phyloP scores from a whole-genome alignment of 1,140 invertebrate genomes.

The Pseudobourletiella spinata region DNA sequence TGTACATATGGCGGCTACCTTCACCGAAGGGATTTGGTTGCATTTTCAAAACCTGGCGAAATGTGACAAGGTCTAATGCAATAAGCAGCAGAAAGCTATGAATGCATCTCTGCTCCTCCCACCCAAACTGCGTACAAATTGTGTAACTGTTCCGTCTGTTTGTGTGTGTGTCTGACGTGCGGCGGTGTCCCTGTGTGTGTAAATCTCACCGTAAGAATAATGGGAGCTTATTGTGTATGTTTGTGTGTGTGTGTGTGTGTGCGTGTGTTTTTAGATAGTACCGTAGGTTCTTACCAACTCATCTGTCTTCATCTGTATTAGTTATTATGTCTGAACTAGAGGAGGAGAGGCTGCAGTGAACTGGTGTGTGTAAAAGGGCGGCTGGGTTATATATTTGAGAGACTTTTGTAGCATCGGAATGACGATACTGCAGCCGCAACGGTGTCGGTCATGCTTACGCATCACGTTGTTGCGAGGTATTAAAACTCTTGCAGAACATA shows the following conservation, averaged over 20 bases:
- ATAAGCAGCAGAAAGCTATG: constrained; percentile 8
- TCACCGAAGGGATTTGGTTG: background rate
- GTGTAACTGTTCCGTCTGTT: background rate
- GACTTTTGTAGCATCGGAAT: too few species aligned
- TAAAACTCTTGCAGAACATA: constrained; percentile 2
- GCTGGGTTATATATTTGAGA: too few species aligned
- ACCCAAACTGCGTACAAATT: constrained; percentile 11
- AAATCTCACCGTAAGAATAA: too few species aligned
- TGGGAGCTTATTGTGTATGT: too few species aligned
- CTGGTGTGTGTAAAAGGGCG: too few species aligned
- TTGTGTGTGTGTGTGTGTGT: background rate
- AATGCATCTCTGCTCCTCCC: constrained; percentile 9
- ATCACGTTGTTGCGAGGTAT: background rate
- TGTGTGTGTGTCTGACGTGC: background rate
- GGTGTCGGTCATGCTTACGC: background rate
- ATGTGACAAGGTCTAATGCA: constrained; percentile 11
- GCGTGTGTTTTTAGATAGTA: too few species aligned
- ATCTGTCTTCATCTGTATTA: too few species aligned
- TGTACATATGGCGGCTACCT: background rate
- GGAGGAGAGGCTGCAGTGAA: too few species aligned
- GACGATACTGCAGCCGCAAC: too few species aligned
- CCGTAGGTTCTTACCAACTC: background rate
- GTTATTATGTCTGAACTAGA: too few species aligned
- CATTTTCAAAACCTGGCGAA: constrained; percentile 10
- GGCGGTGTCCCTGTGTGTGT: too few species aligned